phyloP scores from a whole-genome alignment of 1,140 invertebrate species.

The Bombus affinis region DNA sequence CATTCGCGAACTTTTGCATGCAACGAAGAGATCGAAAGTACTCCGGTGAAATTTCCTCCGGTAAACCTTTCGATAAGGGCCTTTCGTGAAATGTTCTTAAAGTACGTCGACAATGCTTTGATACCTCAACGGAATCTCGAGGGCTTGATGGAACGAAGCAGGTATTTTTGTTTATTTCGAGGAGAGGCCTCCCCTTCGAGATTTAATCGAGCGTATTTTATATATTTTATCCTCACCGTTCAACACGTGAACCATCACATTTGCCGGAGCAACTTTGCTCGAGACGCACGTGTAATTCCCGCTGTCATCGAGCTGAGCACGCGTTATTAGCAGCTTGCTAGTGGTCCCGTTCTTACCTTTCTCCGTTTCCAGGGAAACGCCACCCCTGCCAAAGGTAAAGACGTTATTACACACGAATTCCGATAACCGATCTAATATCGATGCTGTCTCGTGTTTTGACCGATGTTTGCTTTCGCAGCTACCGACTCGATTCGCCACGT shows the following conservation, averaged over 20 bases:
- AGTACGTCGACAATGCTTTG: not conserved
- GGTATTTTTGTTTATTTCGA: not conserved
- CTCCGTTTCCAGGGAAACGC: conserved; percentile 94
- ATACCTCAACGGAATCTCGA: conserved; percentile 6
- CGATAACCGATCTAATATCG: not conserved
- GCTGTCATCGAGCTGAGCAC: conserved; percentile 91
- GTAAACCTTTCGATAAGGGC: not conserved
- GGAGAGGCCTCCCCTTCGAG: not conserved
- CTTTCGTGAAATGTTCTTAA: conserved; percentile 16
- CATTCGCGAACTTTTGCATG: not conserved
- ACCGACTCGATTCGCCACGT: too few species aligned
- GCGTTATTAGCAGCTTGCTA: conserved; percentile 92
- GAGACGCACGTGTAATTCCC: conserved; percentile 94
- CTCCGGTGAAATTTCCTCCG: not conserved
- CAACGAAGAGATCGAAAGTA: not conserved
- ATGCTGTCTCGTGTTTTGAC: not conserved
- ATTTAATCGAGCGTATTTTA: conserved; percentile 9
- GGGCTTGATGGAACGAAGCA: conserved; percentile 7
- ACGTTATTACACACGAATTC: conserved; percentile 31
- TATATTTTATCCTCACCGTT: conserved; percentile 86
- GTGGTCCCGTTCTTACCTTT: conserved; percentile 93
- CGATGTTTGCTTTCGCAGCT: too few species aligned
- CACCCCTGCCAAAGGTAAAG: conserved; percentile 82
- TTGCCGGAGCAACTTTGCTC: conserved; percentile 92
- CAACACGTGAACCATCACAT: conserved; percentile 92